A percentile compares a stretch with the other conserved stretches of the same genome.
Conservation (phyloP, 1,140 invertebrate species). For the Apis dorsata region DNA sequence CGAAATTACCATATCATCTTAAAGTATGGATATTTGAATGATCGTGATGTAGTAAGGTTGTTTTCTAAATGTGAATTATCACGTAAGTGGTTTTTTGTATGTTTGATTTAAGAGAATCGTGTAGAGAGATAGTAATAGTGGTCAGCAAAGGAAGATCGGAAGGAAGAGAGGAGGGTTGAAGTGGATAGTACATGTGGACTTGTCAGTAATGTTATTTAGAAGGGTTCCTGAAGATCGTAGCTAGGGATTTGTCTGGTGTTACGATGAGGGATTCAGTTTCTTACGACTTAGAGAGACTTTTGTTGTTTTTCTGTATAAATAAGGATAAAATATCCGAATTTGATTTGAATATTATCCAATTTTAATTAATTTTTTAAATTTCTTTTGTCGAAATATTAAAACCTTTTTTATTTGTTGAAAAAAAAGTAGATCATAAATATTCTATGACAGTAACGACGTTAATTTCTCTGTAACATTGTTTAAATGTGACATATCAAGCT, state of each 20-base stretch:
- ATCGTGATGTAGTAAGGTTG: neutral
- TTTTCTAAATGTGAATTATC: neutral
- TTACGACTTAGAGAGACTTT: neutral
- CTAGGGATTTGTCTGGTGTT: neutral
- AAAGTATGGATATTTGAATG: neutral
- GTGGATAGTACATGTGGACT: neutral
- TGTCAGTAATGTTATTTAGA: conserved; percentile 5
- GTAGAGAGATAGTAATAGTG: neutral
- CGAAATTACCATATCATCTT: neutral
- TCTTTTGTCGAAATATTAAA: too few species aligned
- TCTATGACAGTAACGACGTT: too few species aligned
- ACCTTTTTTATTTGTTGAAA: too few species aligned
- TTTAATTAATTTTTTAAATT: too few species aligned
- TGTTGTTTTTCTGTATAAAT: neutral
- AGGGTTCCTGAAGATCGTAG: neutral
- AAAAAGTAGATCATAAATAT: too few species aligned
- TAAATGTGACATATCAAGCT: neutral
- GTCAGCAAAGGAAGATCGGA: neutral
- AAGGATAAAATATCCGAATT: neutral
- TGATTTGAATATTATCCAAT: too few species aligned
- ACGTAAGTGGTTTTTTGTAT: neutral
- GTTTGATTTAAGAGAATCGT: neutral
- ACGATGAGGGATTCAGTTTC: neutral
- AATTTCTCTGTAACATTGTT: too few species aligned
- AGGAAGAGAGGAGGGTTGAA: neutral